Base-by-base conservation (phyloP, 2,113 vertebrate species). In the Menura novaehollandiae region DNA sequence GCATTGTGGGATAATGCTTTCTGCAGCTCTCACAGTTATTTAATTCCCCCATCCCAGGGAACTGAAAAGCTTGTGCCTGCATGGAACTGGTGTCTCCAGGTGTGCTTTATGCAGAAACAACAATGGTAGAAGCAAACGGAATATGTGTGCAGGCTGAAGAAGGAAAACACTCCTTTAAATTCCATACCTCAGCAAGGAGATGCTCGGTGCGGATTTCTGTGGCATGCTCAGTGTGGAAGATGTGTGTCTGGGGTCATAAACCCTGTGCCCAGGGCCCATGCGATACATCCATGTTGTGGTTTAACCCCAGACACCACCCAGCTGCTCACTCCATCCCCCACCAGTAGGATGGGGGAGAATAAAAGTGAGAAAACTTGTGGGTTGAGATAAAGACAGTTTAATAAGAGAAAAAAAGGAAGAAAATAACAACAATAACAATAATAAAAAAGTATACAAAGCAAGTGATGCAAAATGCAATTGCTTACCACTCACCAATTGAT, bases 401-500 rank as follows among this genome's bases (percentile, higher is more conserved):
- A 11, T 27, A 44, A 22, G 27, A 37, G 37, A 66, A 43, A 88
- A 88, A 58, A 73, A 33, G 3, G 43, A 51, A 58, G 51, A 22
- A 43, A 73, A 44, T 37, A 37, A 23, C 21, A 76, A 26, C 43
- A 55, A 27, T 44, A 56, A 43, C 6, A 56, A 11, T 14, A n/a
- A 20, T 23, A 33, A 39, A 69, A 77, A 77, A 28, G n/a, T 12
- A n/a, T 7, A 22, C 14, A 49, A 49, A 80, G 5, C 14, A 49
- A 49, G 32, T 15, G 14, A 43, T 49, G 21, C 37, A 58, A 32
- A 32, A 15, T 32, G 27, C 22, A 33, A 11, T 33, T 58, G 10
- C 18, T 66, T 43, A 32, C 35, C 8, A 12, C 32, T 64, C 0
- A 0, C 21, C 21, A 51, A 3, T 2, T 43, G 35, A 66, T 33